phyloP scores from a whole-genome alignment of 2,888 invertebrate species.

The Aphelenchoides bicaudatus region DNA sequence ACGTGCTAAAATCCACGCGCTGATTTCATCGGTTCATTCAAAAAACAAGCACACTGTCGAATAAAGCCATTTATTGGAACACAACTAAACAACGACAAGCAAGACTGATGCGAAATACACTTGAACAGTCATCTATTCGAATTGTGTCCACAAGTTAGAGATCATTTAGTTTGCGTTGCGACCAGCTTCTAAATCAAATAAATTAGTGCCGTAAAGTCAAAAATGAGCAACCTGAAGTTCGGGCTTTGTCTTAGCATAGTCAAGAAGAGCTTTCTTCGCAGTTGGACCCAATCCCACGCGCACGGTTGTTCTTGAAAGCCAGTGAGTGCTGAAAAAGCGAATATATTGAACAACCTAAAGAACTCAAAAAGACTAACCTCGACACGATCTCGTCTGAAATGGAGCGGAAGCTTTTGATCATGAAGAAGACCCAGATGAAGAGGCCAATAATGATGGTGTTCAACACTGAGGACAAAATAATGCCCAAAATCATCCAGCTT shows the following conservation, averaged over 20 bases:
- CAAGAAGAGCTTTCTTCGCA: slow-evolving; percentile 35
- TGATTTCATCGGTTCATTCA: too few species aligned
- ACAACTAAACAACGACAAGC: too few species aligned
- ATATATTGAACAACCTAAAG: neutral
- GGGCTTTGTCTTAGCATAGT: slow-evolving; percentile 39
- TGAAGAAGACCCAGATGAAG: neutral
- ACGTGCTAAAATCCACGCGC: too few species aligned
- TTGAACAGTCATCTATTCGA: too few species aligned
- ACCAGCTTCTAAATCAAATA: too few species aligned
- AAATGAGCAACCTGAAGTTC: too few species aligned
- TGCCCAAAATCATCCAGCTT: slow-evolving; percentile 4
- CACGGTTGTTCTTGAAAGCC: slow-evolving; percentile 42
- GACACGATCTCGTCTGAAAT: slow-evolving; percentile 6
- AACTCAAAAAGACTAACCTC: neutral
- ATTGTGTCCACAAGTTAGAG: too few species aligned
- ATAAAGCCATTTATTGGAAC: too few species aligned
- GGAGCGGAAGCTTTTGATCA: neutral
- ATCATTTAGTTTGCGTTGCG: too few species aligned
- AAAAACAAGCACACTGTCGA: too few species aligned
- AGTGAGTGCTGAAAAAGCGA: slow-evolving; percentile 35
- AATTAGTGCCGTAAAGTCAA: too few species aligned
- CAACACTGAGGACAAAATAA: neutral
- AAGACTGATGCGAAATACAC: too few species aligned
- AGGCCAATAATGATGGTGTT: neutral
- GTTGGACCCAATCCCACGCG: slow-evolving; percentile 41